These are phyloP conservation scores for Sibirionetta formosa DNA, from an alignment of 2,797 vertebrate species.

Conservation along the genomic window DNA sequence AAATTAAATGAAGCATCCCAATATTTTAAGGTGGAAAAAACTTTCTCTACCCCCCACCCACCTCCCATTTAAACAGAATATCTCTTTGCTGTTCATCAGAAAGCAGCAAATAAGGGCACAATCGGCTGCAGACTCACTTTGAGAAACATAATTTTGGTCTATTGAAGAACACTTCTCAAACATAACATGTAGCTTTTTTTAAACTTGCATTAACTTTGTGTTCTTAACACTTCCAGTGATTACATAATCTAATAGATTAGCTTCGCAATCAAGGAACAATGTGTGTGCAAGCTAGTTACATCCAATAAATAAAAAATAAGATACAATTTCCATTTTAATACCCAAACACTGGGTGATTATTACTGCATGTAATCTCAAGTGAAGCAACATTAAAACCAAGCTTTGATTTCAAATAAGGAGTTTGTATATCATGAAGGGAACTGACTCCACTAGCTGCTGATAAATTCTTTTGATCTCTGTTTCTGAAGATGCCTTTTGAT, in stretches of 20 bases:
- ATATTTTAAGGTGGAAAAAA: not conserved
- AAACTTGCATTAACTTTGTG: not conserved
- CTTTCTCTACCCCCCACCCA: fast-evolving
- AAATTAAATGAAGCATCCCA: not conserved
- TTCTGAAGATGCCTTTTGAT: constrained; percentile 51
- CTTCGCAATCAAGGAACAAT: not conserved
- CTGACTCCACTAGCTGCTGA: not conserved
- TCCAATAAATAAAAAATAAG: not conserved
- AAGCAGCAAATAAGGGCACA: not conserved
- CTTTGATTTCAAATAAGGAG: constrained; percentile 17
- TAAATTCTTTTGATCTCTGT: constrained; percentile 41
- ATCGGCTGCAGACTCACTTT: not conserved
- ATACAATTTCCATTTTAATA: not conserved
- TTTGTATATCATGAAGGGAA: not conserved
- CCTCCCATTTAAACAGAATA: not conserved
- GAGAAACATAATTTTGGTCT: not conserved
- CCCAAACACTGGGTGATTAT: not conserved
- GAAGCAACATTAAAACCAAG: not conserved
- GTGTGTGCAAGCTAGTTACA: not conserved
- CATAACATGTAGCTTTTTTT: not conserved
- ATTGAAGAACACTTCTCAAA: not conserved
- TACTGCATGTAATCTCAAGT: not conserved
- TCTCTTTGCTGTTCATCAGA: not conserved
- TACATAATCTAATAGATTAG: not conserved
- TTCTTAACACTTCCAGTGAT: not conserved